phyloP scores from a whole-genome alignment of 1,140 invertebrate genomes.

The Aphelenchoides fujianensis region DNA sequence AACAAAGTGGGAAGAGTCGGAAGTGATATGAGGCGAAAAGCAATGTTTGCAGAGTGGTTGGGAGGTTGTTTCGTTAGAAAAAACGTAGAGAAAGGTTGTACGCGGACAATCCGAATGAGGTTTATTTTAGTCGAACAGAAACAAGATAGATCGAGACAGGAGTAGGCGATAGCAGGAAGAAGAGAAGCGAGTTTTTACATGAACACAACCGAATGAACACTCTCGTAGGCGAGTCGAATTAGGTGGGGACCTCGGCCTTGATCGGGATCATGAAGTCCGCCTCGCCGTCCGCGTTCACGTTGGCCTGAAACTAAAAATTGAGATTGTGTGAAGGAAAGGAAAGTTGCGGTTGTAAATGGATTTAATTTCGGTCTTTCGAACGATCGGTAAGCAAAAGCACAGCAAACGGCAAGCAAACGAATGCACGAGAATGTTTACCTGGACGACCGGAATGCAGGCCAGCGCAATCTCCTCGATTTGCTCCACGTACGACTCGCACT shows the following conservation, averaged over 20 bases:
- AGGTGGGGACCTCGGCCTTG: slow-evolving; percentile 50
- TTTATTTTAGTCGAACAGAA: too few relatives aligned
- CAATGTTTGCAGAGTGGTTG: too few relatives aligned
- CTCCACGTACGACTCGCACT: slow-evolving; percentile 53
- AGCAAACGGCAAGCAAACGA: slow-evolving; percentile 4
- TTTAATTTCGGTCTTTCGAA: neutral
- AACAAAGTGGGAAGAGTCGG: neutral
- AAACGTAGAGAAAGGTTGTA: too few relatives aligned
- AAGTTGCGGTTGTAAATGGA: slow-evolving; percentile 11
- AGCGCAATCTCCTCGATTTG: slow-evolving; percentile 58
- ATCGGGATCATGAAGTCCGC: slow-evolving; percentile 54
- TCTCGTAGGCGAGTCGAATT: too few relatives aligned
- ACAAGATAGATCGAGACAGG: neutral
- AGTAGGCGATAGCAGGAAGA: neutral
- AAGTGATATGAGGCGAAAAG: neutral
- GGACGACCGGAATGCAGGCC: slow-evolving; percentile 59
- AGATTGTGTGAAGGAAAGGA: slow-evolving; percentile 17
- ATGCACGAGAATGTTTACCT: slow-evolving; percentile 42
- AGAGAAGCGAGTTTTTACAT: too few relatives aligned
- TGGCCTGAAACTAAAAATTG: slow-evolving; percentile 54
- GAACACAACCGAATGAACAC: too few relatives aligned
- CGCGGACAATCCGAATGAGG: too few relatives aligned
- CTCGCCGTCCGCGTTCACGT: slow-evolving; percentile 58
- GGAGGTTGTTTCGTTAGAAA: too few relatives aligned
- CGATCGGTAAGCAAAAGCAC: neutral